Evolutionary conservation across 2,113 vertebrate species (phyloP), one percentile per base, ranked within the genome.

Genomic region (Ciconia boyciana): DNA sequence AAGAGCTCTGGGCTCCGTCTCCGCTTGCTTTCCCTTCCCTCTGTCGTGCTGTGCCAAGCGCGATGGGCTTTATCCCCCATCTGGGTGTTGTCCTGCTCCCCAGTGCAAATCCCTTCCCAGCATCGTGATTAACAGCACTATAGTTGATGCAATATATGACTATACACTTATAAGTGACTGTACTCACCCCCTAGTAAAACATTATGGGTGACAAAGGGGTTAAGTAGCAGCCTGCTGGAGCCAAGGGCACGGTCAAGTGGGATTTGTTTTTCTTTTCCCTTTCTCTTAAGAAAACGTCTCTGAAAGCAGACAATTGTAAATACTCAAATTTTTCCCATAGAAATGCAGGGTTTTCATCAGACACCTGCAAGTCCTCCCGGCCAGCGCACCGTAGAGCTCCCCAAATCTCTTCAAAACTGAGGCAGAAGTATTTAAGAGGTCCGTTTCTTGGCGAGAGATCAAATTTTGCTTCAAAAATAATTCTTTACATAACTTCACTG

Each of bases 31-130:
- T 61, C 64, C 58, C 8, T 87, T 46, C 32, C 28, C 32, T 80
- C n/a, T 14, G 1, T 29, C 0, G 0, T 21, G 12, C 26, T 6
- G 3, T 32, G 41, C 18, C 17, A 24, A 13, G 22, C 2, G 3
- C 16, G 55, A 3, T 18, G 72, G 46, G n/a, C 32, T n/a, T 86
- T 49, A 20, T 9, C 39, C 44, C 62, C 10, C 0, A 1, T 26
- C 16, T 0, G 3, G 29, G 11, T 31, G 10, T 48, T 28, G 4
- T 91, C 32, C 78, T 22, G 51, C 43, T 88, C 29, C 91, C 32
- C 58, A 36, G 54, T 6, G 5, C 66, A 36, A 60, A 58, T 44
- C 49, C 60, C 4, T 41, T 32, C 44, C 66, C 70, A 39, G 18
- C 19, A 14, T 2, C 3, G 2, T 11, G 60, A 16, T 68, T 49